Conservation (phyloP, 2,113 vertebrate genomes). For the Bubo blakistoni region DNA sequence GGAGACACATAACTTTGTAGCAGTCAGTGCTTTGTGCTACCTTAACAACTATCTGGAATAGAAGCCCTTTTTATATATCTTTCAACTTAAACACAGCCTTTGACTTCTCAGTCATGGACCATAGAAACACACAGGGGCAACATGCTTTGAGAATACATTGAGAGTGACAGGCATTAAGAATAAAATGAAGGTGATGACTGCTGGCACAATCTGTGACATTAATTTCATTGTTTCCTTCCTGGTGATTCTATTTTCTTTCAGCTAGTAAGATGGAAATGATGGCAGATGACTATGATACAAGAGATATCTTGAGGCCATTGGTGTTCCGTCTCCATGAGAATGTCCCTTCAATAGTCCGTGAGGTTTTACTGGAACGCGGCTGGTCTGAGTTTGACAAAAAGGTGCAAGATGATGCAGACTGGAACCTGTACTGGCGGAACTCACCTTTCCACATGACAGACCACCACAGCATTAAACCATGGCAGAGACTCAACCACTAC, state of each 20-base stretch:
- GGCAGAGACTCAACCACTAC: conserved; percentile 84
- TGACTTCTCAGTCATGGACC: background rate
- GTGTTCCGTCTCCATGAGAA: conserved; percentile 74
- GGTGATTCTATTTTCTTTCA: background rate
- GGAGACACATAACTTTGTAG: background rate
- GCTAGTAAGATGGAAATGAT: background rate
- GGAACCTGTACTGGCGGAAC: conserved; percentile 79
- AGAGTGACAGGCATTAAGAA: background rate
- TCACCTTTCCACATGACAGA: conserved; percentile 69
- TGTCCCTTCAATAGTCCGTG: conserved; percentile 70
- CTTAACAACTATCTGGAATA: background rate
- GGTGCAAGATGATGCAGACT: conserved; percentile 65
- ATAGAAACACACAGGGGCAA: background rate
- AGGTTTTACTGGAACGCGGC: conserved; percentile 79
- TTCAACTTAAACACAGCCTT: background rate
- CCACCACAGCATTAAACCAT: conserved; percentile 71
- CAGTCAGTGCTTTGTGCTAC: background rate
- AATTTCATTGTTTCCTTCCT: background rate
- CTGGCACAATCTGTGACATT: background rate
- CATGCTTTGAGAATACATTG: background rate
- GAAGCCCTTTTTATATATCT: background rate
- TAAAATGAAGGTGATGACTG: background rate
- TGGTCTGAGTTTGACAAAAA: conserved; percentile 74
- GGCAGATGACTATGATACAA: background rate
- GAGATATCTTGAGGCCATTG: conserved; percentile 10